Base-by-base conservation (phyloP, 2,797 vertebrate genomes). In the Aulostomus chinensis region DNA sequence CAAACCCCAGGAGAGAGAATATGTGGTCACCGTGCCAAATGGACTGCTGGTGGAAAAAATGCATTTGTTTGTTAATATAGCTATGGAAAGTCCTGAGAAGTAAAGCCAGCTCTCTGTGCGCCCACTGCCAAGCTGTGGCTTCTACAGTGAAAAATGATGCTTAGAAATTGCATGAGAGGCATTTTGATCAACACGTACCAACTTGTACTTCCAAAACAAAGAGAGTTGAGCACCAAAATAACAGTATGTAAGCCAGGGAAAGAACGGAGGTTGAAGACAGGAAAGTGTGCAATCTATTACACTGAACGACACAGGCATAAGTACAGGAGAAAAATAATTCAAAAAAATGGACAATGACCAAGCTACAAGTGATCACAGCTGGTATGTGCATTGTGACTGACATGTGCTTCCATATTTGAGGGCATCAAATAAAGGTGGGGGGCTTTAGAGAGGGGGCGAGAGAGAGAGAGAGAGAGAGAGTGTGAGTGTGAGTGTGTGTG, bases 101-200 rank as follows among this genome's bases (percentile, higher is more conserved):
- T 57, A 26, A 71, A 68, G 76, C 75, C 78, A 78, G 81, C 61
- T 63, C 65, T 50, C 20, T 21, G 40, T 20, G 63, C 21, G 16
- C 58, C 68, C 62, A 56, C 58, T 76, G 70, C 81, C 74, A 83
- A 71, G 66, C 74, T 73, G 76, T 67, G 70, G 79, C 76, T 79
- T 81, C 64, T 24, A 59, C 52, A 46, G 65, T 62, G 63, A 80
- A 80, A 77, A 81, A 68, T 24, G 41, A 80, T 63, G 63, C 69
- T 21, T 35, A 80, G 63, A 80, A 80, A 80, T 47, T 81, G 73
- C 80, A 80, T n/a, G 58, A 63, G 65, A 80, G 77, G 73, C 69
- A 83, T 87, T 83, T 81, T 77, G 75, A 83, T 79, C 66, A 81
- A 77, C 85, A 68, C 77, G 79, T 80, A 76, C 62, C 36, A 59